Base-by-base conservation (phyloP, 1,140 invertebrate genomes). In the Lithobius niger region DNA sequence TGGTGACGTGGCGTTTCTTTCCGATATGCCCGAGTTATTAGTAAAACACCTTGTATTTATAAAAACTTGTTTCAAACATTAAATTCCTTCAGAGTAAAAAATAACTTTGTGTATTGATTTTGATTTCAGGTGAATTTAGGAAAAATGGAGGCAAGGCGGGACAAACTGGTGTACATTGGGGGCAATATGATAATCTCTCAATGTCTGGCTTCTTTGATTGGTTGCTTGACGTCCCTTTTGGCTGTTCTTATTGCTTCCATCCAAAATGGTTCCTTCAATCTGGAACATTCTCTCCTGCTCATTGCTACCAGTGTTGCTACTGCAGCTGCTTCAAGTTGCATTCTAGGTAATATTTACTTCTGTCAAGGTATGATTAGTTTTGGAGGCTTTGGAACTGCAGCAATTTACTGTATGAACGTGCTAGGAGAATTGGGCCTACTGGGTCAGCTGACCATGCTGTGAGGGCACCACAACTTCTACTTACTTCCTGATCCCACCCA, bases 131-230 rank as follows among this genome's bases (percentile, higher is more conserved):
- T 86, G 1, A 88, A 90, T 71, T 69, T 90, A 55, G 87, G 87
- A n/a, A 79, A 84, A 57, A 78, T 91, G 70, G 83, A 86, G 59
- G 75, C 71, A 0, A 69, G 69, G 1, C 80, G 77, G 51, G 77
- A 81, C 61, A 76, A 84, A 61, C 76, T 80, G 66, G 78, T 80
- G 53, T 77, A 94, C 65, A 80, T 93, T 56, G 70, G 82, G 19
- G 88, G 88, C 31, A 96, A 96, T 73, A 69, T 95, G 65, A 83
- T 84, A 45, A 74, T 95, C 21, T 86, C 93, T 55, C 90, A 87
- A 74, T 88, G 86, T 60, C 92, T 97, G 73, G 91, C 90, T 15
- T 88, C 90, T 62, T 83, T 95, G 18, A 89, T 97, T 24, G 91
- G 90, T 4, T 84, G 95, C 67, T 68, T 97, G 56, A 89, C 90